These are phyloP conservation scores for Flexamia atlantica DNA, from an alignment of 2,888 invertebrate species.

Conservation along the genomic window DNA sequence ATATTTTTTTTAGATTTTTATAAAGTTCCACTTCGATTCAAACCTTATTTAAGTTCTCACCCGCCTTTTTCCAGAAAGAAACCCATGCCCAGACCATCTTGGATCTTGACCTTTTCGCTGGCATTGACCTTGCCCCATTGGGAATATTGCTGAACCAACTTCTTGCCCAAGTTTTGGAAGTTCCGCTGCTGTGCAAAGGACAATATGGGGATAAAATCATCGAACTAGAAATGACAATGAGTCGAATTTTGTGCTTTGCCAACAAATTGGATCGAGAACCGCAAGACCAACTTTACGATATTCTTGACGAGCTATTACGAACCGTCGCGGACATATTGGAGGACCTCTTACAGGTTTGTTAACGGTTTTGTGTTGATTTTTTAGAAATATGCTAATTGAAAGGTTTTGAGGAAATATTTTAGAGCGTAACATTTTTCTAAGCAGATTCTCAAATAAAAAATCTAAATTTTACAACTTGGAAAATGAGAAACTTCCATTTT, in stretches of 20 bases:
- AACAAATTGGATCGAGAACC: background rate
- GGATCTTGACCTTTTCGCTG: background rate
- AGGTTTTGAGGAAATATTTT: too few relatives aligned
- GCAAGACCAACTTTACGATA: background rate
- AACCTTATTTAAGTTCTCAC: too few relatives aligned
- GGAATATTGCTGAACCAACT: background rate
- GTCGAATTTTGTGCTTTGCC: background rate
- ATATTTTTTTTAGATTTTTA: too few relatives aligned
- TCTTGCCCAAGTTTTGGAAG: background rate
- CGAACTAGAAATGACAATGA: background rate
- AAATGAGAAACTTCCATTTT: too few relatives aligned
- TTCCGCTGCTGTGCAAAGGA: background rate
- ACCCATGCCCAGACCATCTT: background rate
- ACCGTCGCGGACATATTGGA: background rate
- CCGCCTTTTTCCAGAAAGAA: background rate
- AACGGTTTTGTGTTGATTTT: too few relatives aligned
- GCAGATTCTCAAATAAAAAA: too few relatives aligned
- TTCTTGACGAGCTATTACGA: background rate
- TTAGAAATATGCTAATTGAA: too few relatives aligned
- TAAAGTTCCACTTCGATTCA: too few relatives aligned
- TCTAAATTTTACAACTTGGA: too few relatives aligned
- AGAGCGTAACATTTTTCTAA: too few relatives aligned
- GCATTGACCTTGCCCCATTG: background rate
- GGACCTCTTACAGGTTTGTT: conserved; percentile 18
- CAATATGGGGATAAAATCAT: conserved; percentile 21